Evolutionary conservation across 2,797 vertebrate genomes (phyloP), one percentile per base, ranked within the genome.

Genomic region (Falco rusticolus): DNA sequence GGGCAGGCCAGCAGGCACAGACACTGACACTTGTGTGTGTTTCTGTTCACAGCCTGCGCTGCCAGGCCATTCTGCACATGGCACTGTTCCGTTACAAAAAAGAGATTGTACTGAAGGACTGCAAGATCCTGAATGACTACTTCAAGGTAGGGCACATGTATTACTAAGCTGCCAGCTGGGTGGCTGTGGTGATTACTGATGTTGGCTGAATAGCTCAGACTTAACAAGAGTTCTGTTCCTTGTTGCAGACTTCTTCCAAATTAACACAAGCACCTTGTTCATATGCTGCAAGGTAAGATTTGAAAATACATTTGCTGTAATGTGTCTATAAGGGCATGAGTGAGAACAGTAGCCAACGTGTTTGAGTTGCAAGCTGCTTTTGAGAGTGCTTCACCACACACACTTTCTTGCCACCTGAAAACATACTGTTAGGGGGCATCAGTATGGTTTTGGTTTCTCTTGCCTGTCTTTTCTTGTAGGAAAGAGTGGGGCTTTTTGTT

Each of bases 21-120:
- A 3, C 25, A 3, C 39, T 93, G 76, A 96, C 0, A 0, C 16
- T 66, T 2, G 1, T 21, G 13, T 88, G 37, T 93, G 24, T 89
- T 90, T 95, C 83, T 87, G 13, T 96, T 53, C 82, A 15, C 93
- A 99, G 99, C 97, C 97, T 99, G 98, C 99, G 98, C 92, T 99
- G 99, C 97, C 99, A 99, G 98, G 98, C 99, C 92, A 97, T 99
- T 90, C 98, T 99, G 95, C 99, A 99, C 94, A 99, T 99, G 99
- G 98, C 98, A 25, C 98, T 99, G 99, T 99, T 99, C 95, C 98
- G 98, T 77, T 99, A 98, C 97, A 99, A 99, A 96, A 98, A 98
- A 76, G 99, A 99, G 95, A 98, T 97, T 41, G 99, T 99, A 57
- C 96, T 99, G 66, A 99, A 99, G 98, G 99, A 99, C 98, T 99